phyloP scores from a whole-genome alignment of 2,888 invertebrate genomes.

The Cephus rjabovi region DNA sequence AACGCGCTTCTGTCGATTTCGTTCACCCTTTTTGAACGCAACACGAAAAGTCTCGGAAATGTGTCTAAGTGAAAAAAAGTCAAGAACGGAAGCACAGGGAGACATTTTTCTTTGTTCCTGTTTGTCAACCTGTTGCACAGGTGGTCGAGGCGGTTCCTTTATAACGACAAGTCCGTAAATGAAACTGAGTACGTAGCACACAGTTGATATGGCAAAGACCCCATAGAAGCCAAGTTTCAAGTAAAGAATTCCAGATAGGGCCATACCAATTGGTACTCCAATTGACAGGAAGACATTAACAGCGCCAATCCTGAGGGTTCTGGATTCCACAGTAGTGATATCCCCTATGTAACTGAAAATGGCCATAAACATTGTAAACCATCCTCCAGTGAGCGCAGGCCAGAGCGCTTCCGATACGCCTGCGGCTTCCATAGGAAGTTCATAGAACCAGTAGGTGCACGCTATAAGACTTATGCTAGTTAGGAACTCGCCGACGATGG shows the following conservation, averaged over 20 bases:
- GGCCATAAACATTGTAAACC: constrained; percentile 93
- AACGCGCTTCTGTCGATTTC: constrained; percentile 79
- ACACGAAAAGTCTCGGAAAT: constrained; percentile 83
- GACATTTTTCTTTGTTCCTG: constrained; percentile 51
- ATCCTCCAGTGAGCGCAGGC: constrained; percentile 85
- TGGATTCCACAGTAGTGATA: constrained; percentile 84
- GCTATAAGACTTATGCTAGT: constrained; percentile 82
- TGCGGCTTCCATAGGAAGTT: constrained; percentile 83
- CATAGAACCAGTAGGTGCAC: constrained; percentile 83
- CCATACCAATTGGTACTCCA: constrained; percentile 90
- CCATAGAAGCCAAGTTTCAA: constrained; percentile 85
- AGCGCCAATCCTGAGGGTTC: constrained; percentile 87
- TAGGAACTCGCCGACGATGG: constrained; percentile 83
- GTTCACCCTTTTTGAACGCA: constrained; percentile 82
- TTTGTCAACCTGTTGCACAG: constrained; percentile 40
- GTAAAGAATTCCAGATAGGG: constrained; percentile 85
- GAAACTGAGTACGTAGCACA: constrained; percentile 80
- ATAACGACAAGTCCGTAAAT: constrained; percentile 80
- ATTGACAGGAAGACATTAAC: constrained; percentile 90
- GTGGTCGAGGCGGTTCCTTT: constrained; percentile 71
- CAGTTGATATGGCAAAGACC: constrained; percentile 82
- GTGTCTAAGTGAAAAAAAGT: constrained; percentile 83
- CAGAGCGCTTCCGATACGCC: constrained; percentile 85
- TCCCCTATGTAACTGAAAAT: constrained; percentile 91
- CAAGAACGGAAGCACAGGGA: constrained; percentile 71